Evolutionary conservation across 2,113 vertebrate species (phyloP).

Genomic region (Notothenia rossii): DNA sequence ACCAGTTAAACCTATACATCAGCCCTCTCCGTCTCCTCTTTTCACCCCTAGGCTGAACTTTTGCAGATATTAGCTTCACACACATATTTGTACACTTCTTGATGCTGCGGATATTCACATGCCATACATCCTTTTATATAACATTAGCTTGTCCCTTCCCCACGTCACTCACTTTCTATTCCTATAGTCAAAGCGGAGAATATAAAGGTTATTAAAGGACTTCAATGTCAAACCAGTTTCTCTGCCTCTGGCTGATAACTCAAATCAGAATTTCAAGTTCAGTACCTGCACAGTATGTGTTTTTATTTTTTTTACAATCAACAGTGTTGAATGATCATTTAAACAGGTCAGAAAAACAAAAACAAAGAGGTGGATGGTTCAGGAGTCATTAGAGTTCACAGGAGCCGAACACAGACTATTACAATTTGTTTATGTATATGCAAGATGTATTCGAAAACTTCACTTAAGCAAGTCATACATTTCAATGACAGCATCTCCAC

Average conservation of each 20-base stretch:
- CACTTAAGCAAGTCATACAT: background rate
- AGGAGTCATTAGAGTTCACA: constrained; percentile 7
- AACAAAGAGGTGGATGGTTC: background rate
- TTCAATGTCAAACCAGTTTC: constrained; percentile 47
- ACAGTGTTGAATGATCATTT: constrained; percentile 1
- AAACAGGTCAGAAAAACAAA: background rate
- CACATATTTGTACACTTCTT: background rate
- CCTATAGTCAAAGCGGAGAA: background rate
- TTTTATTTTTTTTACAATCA: background rate
- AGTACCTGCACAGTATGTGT: background rate
- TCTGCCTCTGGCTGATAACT: background rate
- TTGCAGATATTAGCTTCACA: background rate
- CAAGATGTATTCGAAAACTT: background rate
- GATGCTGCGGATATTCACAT: background rate
- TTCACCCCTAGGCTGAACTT: background rate
- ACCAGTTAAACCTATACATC: background rate
- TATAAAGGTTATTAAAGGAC: background rate
- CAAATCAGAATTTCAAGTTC: constrained; percentile 20
- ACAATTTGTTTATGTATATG: background rate
- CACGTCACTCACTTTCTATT: background rate
- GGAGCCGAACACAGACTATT: background rate
- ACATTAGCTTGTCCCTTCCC: background rate
- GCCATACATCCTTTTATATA: background rate
- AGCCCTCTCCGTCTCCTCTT: background rate
- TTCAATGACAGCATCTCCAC: background rate